Base-by-base conservation (phyloP, 2,797 vertebrate genomes). In the Sylvia borin region DNA sequence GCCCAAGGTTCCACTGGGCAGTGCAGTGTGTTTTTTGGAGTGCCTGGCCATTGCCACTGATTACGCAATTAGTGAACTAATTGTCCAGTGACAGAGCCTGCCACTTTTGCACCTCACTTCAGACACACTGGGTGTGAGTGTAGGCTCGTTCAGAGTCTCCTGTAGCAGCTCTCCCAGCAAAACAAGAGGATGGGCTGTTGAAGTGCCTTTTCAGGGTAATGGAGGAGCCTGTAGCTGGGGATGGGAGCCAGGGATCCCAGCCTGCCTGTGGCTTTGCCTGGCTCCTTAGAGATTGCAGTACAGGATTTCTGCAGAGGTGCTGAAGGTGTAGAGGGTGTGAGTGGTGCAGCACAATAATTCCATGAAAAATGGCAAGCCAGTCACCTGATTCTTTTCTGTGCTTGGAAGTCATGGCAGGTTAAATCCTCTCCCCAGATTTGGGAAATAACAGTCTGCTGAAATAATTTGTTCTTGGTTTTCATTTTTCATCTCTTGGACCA, bases 81-180 rank as follows among this genome's bases (percentile, higher is more conserved):
- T 11, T 67, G 58, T 16, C 18, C 17, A 13, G 4, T 43, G 24
- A 21, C 20, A 62, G 18, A 66, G 29, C n/a, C 43, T 43, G 16
- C 2, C 1, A 6, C 51, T 16, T 71, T 15, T 18, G 10, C 50
- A 24, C 10, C n/a, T 82, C 4, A 0, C 26, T 31, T 45, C 7
- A 26, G 0, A 22, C 11, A 1, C 53, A 3, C 3, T 32, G 12
- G 36, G 27, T 15, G 11, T 32, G 43, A 55, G 11, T 1, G 0
- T 42, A 10, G 26, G 8, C 45, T 68, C 12, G 5, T 42, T 10
- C 36, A 47, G 21, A 31, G 16, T 53, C 21, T 36, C 16, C 12
- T 74, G 6, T 22, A 36, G 21, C 24, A 32, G 53, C 14, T 34
- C 9, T 15, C 47, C 2, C 7, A 18, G n/a, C 16, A 31, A 16